These are phyloP conservation scores for Drosophila nr. perissopoda DNA, from an alignment of 2,888 invertebrate genomes.

Conservation along the genomic window DNA sequence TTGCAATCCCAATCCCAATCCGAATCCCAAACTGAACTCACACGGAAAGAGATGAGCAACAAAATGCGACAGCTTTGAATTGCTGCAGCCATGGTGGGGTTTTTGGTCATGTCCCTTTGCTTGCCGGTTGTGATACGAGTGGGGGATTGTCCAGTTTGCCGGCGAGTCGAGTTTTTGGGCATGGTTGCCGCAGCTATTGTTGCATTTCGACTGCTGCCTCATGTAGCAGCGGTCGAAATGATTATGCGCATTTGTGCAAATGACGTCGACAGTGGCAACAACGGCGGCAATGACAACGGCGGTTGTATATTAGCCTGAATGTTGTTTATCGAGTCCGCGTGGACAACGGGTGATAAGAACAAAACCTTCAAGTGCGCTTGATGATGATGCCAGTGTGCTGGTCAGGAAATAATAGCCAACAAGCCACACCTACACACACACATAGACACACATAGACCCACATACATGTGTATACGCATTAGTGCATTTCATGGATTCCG, in stretches of 20 bases:
- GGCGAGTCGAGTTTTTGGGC: conserved; percentile 31
- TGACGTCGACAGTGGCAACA: conserved; percentile 36
- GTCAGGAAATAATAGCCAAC: conserved; percentile 35
- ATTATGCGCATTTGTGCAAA: conserved; percentile 61
- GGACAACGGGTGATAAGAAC: conserved; percentile 69
- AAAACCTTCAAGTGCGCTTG: conserved; percentile 66
- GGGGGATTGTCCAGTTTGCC: conserved; percentile 1
- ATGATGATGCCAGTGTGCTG: conserved; percentile 17
- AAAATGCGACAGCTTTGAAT: conserved; percentile 38
- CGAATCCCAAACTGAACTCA: conserved; percentile 17
- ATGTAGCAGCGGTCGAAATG: conserved; percentile 41
- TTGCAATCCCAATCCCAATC: conserved; percentile 15
- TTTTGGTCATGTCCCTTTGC: conserved; percentile 5
- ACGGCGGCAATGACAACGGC: conserved; percentile 6
- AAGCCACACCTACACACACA: conserved; percentile 28
- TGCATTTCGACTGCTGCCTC: conserved; percentile 51
- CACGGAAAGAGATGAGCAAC: conserved; percentile 38
- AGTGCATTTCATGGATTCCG: conserved; percentile 42
- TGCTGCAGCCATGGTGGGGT: conserved; percentile 18
- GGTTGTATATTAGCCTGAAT: conserved; percentile 16
- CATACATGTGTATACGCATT: conserved; percentile 31
- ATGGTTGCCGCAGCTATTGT: conserved; percentile 47
- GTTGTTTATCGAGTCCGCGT: conserved; percentile 63
- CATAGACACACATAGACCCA: conserved; percentile 9
- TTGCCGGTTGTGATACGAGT: conserved; percentile 5